phyloP scores from a whole-genome alignment of 2,113 vertebrate species.

The Percopsis transmontana region DNA sequence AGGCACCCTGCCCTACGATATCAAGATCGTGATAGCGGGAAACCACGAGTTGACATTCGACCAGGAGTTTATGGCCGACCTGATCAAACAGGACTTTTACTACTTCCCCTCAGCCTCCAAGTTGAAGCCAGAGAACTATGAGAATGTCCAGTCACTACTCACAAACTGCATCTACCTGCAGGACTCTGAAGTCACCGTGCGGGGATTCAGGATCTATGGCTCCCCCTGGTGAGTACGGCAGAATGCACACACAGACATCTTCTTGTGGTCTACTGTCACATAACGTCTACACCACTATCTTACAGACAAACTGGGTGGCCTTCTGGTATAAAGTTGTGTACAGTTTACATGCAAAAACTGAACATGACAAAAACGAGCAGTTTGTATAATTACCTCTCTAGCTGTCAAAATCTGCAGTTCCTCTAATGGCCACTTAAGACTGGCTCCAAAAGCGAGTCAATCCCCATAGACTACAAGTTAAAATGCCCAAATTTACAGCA shows the following conservation, averaged over 20 bases:
- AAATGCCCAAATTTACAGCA: too few relatives aligned
- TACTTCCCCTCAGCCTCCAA: constrained; percentile 97
- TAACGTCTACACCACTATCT: too few relatives aligned
- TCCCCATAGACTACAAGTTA: too few relatives aligned
- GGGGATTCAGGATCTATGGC: constrained; percentile 93
- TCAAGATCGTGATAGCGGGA: constrained; percentile 95
- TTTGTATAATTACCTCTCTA: too few relatives aligned
- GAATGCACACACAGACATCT: background rate
- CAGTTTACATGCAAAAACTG: too few relatives aligned
- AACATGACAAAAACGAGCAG: too few relatives aligned
- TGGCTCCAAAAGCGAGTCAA: too few relatives aligned
- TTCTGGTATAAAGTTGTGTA: too few relatives aligned
- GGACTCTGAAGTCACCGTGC: constrained; percentile 93
- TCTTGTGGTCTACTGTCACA: too few relatives aligned
- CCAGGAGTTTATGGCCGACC: constrained; percentile 98
- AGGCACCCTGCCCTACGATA: constrained; percentile 96
- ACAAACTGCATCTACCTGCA: constrained; percentile 99
- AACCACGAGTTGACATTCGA: constrained; percentile 98
- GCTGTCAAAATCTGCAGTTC: too few relatives aligned
- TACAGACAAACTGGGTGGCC: too few relatives aligned
- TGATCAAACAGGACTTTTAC: constrained; percentile 99
- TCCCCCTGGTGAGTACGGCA: constrained; percentile 89
- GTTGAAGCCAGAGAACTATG: constrained; percentile 95
- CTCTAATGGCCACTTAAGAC: too few relatives aligned
- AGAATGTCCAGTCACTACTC: constrained; percentile 94